Base-by-base conservation (phyloP, 2,888 invertebrate species). In the Andrena fulva region DNA sequence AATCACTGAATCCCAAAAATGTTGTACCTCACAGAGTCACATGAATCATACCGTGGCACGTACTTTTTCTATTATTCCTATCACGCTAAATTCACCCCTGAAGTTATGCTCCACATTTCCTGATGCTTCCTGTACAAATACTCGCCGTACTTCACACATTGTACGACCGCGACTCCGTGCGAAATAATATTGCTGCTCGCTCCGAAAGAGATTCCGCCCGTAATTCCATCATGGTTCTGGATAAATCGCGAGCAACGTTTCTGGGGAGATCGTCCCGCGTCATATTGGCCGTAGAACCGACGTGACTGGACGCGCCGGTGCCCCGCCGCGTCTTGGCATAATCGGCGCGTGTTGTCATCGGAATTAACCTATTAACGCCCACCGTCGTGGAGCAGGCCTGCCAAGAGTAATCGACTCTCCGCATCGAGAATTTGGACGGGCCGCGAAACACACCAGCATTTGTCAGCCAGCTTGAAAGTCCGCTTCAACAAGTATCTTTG, bases 311-410 rank as follows among this genome's bases (percentile, higher is more conserved):
- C 50, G 62, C n/a, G 8, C 54, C 82, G 68, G 77, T 68, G 60
- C 66, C 62, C 77, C 67, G 73, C 59, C 60, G 66, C 62, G 80
- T 77, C 77, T 77, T 88, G 88, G 86, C 88, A 86, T 86, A 87
- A 85, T 83, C 77, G 80, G 72, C 64, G 66, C 75, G 72, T 67
- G 88, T 85, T 86, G 88, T 88, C 88, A 87, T 86, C 87, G 54
- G 70, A 88, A 88, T 88, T 88, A 88, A 88, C 86, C 87, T 76
- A 88, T 88, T 88, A 88, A 88, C 88, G 88, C 87, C 88, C 88
- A 87, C 88, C 77, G 78, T 56, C 24, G 54, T 67, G 75, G 71
- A 54, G 77, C 77, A 35, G 60, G 69, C 64, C 67, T 88, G 88
- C 88, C 88, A 88, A 88, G 88, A 85, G 86, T 88, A 87, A 88